Percentiles rank a stretch among this genome's conserved stretches.
These are phyloP conservation scores for Lichenostomus cassidix DNA, from an alignment of 2,113 vertebrate genomes.

Conservation along the genomic window DNA sequence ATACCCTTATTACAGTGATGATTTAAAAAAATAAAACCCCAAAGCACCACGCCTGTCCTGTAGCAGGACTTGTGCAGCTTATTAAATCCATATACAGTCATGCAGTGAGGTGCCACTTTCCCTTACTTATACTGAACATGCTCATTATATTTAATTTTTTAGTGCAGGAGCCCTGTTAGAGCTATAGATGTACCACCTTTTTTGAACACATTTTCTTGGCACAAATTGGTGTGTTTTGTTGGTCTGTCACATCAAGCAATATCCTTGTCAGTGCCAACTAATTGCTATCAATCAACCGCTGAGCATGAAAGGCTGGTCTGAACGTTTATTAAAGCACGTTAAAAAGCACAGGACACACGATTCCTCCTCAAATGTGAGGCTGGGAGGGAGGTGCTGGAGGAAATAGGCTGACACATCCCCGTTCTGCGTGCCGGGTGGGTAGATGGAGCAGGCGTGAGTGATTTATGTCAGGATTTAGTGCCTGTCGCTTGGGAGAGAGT, in stretches of 20 bases:
- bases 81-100: not conserved
- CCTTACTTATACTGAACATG: conserved; percentile 1
- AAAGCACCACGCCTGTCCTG: not conserved
- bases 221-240: conserved; percentile 55
- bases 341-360: conserved; percentile 13
- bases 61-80: not conserved
- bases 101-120: not conserved
- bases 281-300: conserved; percentile 49
- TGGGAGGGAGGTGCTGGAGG: not conserved
- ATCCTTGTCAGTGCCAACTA: conserved; percentile 58
- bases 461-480: conserved; percentile 48
- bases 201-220: conserved; percentile 54
- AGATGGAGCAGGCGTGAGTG: conserved; percentile 53
- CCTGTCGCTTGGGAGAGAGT: conserved; percentile 47
- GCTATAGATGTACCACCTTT: conserved; percentile 38
- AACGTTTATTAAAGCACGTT: conserved; percentile 29
- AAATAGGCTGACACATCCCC: conserved; percentile 13
- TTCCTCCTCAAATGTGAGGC: not conserved
- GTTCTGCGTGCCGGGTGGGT: not conserved
- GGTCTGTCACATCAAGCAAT: conserved; percentile 67
- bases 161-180: conserved; percentile 7
- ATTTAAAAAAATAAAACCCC: not conserved
- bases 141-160: conserved; percentile 2
- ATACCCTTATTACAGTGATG: not conserved
- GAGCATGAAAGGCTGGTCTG: conserved; percentile 43